Base-by-base conservation (phyloP, 2,113 vertebrate species). In the Corvus moneduloides region DNA sequence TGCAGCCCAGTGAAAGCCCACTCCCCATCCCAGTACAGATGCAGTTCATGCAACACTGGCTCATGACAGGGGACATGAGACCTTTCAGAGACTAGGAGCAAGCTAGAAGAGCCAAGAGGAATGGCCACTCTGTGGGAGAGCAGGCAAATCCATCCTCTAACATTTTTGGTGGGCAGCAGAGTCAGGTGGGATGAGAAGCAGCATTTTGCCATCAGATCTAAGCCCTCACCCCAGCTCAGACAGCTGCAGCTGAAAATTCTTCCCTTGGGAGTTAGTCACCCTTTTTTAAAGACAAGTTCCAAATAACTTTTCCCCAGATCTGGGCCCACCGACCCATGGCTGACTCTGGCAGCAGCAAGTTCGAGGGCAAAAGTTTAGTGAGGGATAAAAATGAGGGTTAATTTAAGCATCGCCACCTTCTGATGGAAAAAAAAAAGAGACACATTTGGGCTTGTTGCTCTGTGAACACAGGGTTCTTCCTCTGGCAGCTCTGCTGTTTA, bases 401-500 rank as follows among this genome's bases (percentile, higher is more conserved):
- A 95, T 87, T 94, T 94, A 86, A 96, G 87, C 37, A 82, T 41
- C 0, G 4, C 39, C 71, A 91, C 87, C 80, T 92, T 82, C 68
- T 78, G 66, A 89, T 67, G 69, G 87, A 51, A 61, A 21, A 37
- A 46, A 48, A 48, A 80, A 92, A 51, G 32, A 46, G 37, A 64
- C 52, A 28, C 32, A 62, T 69, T 92, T 74, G 87, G 89, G 63
- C 48, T 90, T 67, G 77, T 55, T 91, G 87, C 84, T 84, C 64
- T 48, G 18, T 82, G 93, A 84, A 89, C 74, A 43, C 16, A 66
- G 32, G 48, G 20, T 12, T 74, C 79, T 84, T 90, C 78, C 87
- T 87, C 73, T 56, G 84, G 89, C 59, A 84, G 54, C 88, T 9
- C 37, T 54, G 84, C 72, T 97, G 93, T 97, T 97, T 95, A 97